Percentiles rank a stretch among this genome's conserved stretches.
These are phyloP conservation scores for Nesidiocoris tenuis DNA, from an alignment of 2,888 invertebrate species.

Conservation along the genomic window DNA sequence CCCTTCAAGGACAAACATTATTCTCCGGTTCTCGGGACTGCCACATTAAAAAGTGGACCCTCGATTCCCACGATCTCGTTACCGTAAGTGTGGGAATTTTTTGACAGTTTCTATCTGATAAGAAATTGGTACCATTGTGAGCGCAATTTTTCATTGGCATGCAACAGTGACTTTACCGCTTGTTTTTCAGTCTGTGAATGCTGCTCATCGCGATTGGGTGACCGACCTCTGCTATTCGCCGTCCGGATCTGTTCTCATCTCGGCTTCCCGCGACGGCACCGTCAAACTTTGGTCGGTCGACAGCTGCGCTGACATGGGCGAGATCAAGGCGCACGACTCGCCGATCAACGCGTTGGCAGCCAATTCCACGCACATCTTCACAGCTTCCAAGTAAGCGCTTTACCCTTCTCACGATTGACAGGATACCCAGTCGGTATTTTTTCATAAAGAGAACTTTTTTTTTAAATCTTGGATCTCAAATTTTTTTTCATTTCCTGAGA, in stretches of 20 bases:
- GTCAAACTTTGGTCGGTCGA: slow-evolving; percentile 74
- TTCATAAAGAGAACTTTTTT: neutral
- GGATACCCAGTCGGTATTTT: neutral
- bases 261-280: slow-evolving; percentile 74
- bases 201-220: slow-evolving; percentile 86
- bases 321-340: slow-evolving; percentile 66
- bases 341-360: slow-evolving; percentile 69
- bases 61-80: slow-evolving; percentile 61
- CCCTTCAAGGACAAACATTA: slow-evolving; percentile 64
- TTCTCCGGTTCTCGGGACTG: slow-evolving; percentile 84
- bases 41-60: slow-evolving; percentile 82
- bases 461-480: neutral
- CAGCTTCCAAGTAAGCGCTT: slow-evolving; percentile 72
- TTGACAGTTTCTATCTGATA: slow-evolving; percentile 2
- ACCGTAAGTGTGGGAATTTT: slow-evolving; percentile 58
- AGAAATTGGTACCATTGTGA: neutral
- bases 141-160: no score
- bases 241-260: slow-evolving; percentile 63
- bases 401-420: neutral
- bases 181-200: slow-evolving; percentile 66
- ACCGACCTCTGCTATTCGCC: slow-evolving; percentile 65
- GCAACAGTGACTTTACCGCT: no score
- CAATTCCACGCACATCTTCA: slow-evolving; percentile 68
- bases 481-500: no score
- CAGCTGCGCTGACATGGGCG: slow-evolving; percentile 65